A percentile compares a stretch with the other conserved stretches of the same genome.
Evolutionary conservation across 2,888 invertebrate genomes (phyloP).

Genomic region (Drosophila phalerata): DNA sequence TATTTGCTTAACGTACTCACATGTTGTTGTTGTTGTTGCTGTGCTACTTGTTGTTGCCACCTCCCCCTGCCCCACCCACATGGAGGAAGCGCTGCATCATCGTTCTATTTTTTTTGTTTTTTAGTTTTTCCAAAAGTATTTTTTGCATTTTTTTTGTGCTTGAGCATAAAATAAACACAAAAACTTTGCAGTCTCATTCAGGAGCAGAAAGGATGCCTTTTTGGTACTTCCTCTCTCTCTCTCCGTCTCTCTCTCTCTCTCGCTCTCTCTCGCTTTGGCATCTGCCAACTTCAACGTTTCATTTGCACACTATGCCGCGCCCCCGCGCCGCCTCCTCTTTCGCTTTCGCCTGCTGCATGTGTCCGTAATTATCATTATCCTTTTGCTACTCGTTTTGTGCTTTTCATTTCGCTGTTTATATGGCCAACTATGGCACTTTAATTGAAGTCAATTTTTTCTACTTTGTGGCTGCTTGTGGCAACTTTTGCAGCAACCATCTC

Average conservation of each 20-base stretch:
- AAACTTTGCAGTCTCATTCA: conserved; percentile 74
- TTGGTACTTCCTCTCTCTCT: neutral
- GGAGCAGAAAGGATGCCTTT: conserved; percentile 33
- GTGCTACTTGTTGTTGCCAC: conserved; percentile 49
- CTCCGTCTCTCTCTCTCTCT: neutral
- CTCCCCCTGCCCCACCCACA: conserved; percentile 30
- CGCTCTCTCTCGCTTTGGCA: conserved; percentile 6
- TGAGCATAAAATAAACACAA: conserved; percentile 70
- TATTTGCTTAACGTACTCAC: conserved; percentile 70
- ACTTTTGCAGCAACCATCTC: conserved; percentile 21
- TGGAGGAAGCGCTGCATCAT: conserved; percentile 44
- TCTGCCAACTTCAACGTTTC: conserved; percentile 30
- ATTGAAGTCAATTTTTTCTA: conserved; percentile 78
- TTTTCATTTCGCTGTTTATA: conserved; percentile 76
- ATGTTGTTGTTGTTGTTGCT: conserved; percentile 43
- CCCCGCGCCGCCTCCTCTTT: neutral
- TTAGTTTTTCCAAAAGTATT: conserved; percentile 38
- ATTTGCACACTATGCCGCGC: conserved; percentile 35
- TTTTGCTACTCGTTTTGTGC: conserved; percentile 67
- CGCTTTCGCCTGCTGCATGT: conserved; percentile 30
- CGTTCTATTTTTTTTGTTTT: conserved; percentile 20
- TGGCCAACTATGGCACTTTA: conserved; percentile 77
- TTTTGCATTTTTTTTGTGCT: conserved; percentile 38
- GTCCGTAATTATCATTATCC: conserved; percentile 75
- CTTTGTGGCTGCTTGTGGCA: conserved; percentile 49